Evolutionary conservation across 1,140 invertebrate genomes (phyloP).

Genomic region (Parasteatoda tepidariorum): DNA sequence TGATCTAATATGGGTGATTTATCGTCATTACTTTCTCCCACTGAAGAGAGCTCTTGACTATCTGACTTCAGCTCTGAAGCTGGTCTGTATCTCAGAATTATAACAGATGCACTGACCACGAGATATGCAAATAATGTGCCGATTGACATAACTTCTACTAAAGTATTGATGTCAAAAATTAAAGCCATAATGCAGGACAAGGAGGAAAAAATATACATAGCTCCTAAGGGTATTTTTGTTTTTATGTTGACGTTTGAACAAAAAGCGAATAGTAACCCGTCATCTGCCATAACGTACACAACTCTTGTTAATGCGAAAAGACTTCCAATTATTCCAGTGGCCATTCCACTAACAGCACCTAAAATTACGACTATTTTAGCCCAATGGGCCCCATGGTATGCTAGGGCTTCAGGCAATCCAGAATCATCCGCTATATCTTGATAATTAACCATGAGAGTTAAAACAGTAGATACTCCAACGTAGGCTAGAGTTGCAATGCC

Average conservation of each 20-base stretch:
- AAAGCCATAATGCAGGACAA: conserved; percentile 83
- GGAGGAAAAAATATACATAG: conserved; percentile 82
- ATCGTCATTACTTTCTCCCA: conserved; percentile 7
- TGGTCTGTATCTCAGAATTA: conserved; percentile 75
- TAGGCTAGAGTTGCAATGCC: conserved; percentile 82
- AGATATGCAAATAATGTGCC: conserved; percentile 91
- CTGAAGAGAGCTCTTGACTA: conserved; percentile 52
- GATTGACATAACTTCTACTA: conserved; percentile 95
- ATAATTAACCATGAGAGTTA: conserved; percentile 88
- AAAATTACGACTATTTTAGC: conserved; percentile 88
- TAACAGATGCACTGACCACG: conserved; percentile 88
- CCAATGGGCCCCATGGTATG: conserved; percentile 75
- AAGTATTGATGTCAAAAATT: conserved; percentile 87
- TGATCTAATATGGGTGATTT: conserved; percentile 8
- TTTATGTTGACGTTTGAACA: conserved; percentile 66
- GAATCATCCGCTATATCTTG: conserved; percentile 78
- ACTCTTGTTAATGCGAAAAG: conserved; percentile 85
- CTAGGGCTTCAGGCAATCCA: conserved; percentile 86
- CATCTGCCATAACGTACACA: conserved; percentile 89
- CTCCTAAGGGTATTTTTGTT: conserved; percentile 80
- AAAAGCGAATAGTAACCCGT: conserved; percentile 82
- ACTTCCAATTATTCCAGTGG: conserved; percentile 83
- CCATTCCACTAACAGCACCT: conserved; percentile 91
- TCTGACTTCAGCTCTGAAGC: neutral
- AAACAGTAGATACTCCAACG: conserved; percentile 81